Conservation (phyloP, 1,140 invertebrate genomes). For the Trachelipus rathkii region DNA sequence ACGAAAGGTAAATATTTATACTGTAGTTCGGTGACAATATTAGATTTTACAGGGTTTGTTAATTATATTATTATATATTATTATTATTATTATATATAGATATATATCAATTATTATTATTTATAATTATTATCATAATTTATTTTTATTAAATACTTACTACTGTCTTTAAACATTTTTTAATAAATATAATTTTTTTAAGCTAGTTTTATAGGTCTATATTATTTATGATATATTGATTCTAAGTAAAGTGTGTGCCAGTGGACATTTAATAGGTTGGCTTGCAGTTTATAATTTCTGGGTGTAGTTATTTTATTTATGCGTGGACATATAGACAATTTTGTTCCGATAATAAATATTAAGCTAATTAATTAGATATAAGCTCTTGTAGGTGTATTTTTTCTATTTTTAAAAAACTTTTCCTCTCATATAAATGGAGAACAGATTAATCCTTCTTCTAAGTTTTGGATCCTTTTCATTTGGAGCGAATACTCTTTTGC, state of each 20-base stretch:
- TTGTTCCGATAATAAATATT: background rate
- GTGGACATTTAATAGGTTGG: background rate
- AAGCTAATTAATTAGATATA: conserved; percentile 2
- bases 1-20: too few relatives aligned
- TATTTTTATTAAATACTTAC: background rate
- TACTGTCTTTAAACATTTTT: too few relatives aligned
- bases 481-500: background rate
- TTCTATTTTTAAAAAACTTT: background rate
- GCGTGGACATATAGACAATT: background rate
- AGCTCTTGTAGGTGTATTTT: conserved; percentile 9
- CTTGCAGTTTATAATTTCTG: conserved; percentile 7
- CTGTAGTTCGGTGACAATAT: background rate
- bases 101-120: background rate
- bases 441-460: background rate
- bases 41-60: conserved; percentile 4
- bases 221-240: background rate
- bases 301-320: conserved; percentile 3
- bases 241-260: conserved; percentile 3
- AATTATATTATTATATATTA: background rate
- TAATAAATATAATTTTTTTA: too few relatives aligned
- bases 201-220: background rate
- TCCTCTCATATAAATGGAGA: background rate
- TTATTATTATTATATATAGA: conserved; percentile 1
- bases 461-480: background rate
- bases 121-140: background rate